A percentile compares a stretch with the other conserved stretches of the same genome.
Conservation (phyloP, 2,113 vertebrate species). For the Dolichallabes microphthalmus region DNA sequence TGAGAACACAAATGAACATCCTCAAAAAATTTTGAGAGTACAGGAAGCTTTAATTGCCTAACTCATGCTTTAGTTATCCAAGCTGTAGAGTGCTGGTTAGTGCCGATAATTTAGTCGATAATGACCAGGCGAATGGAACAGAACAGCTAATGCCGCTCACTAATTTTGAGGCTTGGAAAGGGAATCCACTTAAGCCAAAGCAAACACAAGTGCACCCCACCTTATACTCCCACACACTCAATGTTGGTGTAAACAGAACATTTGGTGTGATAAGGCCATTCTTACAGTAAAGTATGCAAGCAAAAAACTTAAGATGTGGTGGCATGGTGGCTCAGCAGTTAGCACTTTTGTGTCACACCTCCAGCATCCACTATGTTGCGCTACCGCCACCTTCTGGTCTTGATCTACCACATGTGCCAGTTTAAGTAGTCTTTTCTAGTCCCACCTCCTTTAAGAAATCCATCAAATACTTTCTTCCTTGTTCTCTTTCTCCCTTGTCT, state of each 20-base stretch:
- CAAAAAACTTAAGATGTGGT: background rate
- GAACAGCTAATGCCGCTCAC: constrained; percentile 67
- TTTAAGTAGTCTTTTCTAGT: too few relatives aligned
- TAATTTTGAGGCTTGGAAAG: constrained; percentile 39
- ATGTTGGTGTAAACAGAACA: background rate
- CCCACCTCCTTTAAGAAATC: too few relatives aligned
- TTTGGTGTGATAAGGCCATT: too few relatives aligned
- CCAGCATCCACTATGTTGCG: too few relatives aligned
- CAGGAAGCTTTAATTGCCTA: background rate
- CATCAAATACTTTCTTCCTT: too few relatives aligned
- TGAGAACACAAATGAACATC: background rate
- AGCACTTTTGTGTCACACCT: too few relatives aligned
- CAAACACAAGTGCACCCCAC: constrained; percentile 3
- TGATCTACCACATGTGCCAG: too few relatives aligned
- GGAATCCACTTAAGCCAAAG: constrained; percentile 21
- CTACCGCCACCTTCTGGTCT: too few relatives aligned
- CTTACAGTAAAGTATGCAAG: background rate
- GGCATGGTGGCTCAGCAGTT: too few relatives aligned
- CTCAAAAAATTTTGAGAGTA: background rate
- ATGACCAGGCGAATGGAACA: constrained; percentile 67
- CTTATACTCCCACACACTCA: background rate
- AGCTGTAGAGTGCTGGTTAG: background rate
- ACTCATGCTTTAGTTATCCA: background rate
- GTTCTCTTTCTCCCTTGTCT: too few relatives aligned
- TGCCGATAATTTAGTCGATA: constrained; percentile 66